Base-by-base conservation (phyloP, 2,797 vertebrate species). In the Coregonus ussuriensis region DNA sequence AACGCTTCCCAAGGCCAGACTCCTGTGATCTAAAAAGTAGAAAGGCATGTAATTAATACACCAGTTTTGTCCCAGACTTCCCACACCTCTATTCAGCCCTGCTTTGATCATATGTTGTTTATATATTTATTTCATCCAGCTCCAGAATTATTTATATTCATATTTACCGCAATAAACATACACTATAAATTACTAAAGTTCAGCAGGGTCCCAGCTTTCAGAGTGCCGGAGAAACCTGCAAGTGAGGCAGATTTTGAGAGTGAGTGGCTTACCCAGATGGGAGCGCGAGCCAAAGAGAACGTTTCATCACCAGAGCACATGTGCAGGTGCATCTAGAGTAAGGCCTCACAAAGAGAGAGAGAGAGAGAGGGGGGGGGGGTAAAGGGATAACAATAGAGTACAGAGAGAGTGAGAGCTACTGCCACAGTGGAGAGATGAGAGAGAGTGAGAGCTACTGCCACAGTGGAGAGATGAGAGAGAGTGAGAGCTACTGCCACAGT, bases 161-260 rank as follows among this genome's bases (percentile, higher is more conserved):
- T 77, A 74, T 74, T 81, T 77, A 74, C 75, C 14, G 18, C 71
- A 33, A 77, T 81, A 77, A 77, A 77, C 21, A 81, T 70, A 70
- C n/a, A 63, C 75, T 54, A 74, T 77, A 81, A 76, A 77, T 80
- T 70, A 71, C 16, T 3, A 31, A 41, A 14, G 54, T 59, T 70
- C 65, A 81, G 75, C 54, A 56, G 47, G 53, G 69, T 71, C 79
- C 74, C 66, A 77, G 71, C 72, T 71, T 76, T 72, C 62, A 74
- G 51, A 74, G 72, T 68, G 54, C 31, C 35, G 25, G 6, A 65
- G 56, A 77, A 79, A 75, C 62, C 59, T 78, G 75, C 75, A 79
- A 63, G 56, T 76, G 76, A 74, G 47, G 77, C 75, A 81, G 51
- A 74, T 79, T 87, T 75, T 63, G 71, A 72, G 35, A 69, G 72